These are phyloP conservation scores for Asbolus verrucosus DNA, from an alignment of 1,140 invertebrate species.

Conservation along the genomic window DNA sequence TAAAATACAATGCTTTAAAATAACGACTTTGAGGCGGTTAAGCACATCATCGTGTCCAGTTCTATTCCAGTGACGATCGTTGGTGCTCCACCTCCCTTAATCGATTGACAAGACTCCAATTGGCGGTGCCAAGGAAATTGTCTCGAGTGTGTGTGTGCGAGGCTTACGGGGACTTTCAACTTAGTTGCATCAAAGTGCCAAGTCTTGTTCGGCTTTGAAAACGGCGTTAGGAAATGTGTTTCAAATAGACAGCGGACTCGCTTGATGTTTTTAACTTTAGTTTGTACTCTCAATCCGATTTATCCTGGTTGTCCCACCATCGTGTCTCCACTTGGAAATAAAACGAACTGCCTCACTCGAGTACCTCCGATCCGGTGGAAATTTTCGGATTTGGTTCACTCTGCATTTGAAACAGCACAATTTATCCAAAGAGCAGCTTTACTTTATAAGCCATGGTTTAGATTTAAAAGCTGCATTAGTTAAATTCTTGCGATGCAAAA, in stretches of 20 bases:
- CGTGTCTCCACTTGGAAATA: constrained; percentile 14
- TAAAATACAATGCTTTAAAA: constrained; percentile 55
- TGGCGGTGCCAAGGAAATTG: constrained; percentile 39
- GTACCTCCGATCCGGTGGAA: neutral
- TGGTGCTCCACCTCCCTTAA: constrained; percentile 17
- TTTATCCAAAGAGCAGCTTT: no score
- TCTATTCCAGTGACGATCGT: constrained; percentile 37
- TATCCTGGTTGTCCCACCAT: constrained; percentile 8
- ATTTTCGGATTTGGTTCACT: no score
- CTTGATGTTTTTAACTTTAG: constrained; percentile 39
- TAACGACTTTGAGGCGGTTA: constrained; percentile 54
- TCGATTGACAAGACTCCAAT: constrained; percentile 42
- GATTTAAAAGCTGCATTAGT: no score
- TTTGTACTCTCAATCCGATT: constrained; percentile 31
- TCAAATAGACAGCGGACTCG: constrained; percentile 36
- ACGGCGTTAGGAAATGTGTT: constrained; percentile 36
- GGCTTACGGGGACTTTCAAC: constrained; percentile 43
- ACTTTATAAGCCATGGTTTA: no score
- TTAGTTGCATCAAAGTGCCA: constrained; percentile 48
- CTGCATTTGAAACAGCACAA: no score
- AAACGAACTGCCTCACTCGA: constrained; percentile 11
- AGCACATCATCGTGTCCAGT: constrained; percentile 53
- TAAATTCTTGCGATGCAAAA: no score
- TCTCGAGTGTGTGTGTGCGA: constrained; percentile 37
- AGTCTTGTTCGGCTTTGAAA: constrained; percentile 45